Conservation (phyloP, 2,113 vertebrate species). For the Tetraodon nigroviridis region DNA sequence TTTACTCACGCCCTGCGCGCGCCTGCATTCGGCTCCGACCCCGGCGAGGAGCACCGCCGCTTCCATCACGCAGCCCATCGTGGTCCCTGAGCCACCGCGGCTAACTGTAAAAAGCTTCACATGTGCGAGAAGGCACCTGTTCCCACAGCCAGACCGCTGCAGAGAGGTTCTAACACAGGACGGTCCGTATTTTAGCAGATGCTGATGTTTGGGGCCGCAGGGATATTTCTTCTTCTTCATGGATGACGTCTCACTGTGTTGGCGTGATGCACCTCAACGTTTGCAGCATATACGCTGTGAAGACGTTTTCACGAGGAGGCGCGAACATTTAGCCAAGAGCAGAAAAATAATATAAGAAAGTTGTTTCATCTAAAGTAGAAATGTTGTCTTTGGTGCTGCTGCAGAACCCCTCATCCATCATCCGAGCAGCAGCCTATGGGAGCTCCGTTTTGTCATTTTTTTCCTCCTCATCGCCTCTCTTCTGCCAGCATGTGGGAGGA, state of each 20-base stretch:
- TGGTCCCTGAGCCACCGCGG: background rate
- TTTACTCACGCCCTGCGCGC: too few species aligned
- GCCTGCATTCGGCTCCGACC: background rate
- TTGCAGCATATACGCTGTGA: too few species aligned
- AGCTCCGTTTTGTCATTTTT: slow-evolving; percentile 35
- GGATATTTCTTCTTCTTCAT: background rate
- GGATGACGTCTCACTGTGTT: background rate
- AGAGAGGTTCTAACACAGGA: too few species aligned
- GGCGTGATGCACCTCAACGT: too few species aligned
- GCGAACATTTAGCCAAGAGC: background rate
- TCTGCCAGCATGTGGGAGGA: slow-evolving; percentile 36
- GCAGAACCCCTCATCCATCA: slow-evolving; percentile 29
- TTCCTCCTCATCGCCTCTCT: background rate
- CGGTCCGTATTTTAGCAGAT: background rate
- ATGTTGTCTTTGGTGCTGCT: too few species aligned
- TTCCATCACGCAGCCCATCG: background rate
- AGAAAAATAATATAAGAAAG: too few species aligned
- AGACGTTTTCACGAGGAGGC: background rate
- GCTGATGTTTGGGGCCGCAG: too few species aligned
- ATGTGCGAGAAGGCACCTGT: too few species aligned
- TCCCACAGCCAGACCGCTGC: too few species aligned
- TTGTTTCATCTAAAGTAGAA: too few species aligned
- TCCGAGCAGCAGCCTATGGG: slow-evolving; percentile 43
- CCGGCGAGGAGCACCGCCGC: background rate
- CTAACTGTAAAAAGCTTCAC: too few species aligned